Evolutionary conservation across 2,797 vertebrate genomes (phyloP).

Genomic region (Poliocrania exsul): DNA sequence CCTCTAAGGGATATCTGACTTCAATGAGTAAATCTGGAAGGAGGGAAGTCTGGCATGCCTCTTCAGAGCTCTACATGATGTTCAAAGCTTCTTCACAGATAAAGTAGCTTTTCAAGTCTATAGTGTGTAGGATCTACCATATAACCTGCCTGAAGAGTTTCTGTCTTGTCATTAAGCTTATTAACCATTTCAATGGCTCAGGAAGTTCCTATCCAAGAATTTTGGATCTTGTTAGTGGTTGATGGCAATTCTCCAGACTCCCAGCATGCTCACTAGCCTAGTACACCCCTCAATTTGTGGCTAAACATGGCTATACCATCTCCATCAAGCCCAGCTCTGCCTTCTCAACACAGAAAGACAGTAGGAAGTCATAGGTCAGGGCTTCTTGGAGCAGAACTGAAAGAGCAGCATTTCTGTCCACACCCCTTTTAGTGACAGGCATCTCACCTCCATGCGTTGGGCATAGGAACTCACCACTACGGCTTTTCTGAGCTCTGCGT

Average conservation of each 20-base stretch:
- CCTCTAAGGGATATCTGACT: background rate
- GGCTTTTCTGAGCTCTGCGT: background rate
- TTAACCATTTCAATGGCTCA: background rate
- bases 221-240: background rate
- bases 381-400: background rate
- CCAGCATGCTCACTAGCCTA: background rate
- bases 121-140: accelerated
- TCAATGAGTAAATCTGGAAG: background rate
- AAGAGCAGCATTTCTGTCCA: background rate
- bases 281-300: background rate
- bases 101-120: background rate
- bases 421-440: background rate
- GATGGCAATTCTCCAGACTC: background rate
- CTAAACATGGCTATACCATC: background rate
- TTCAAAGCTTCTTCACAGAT: background rate
- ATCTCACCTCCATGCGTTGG: background rate
- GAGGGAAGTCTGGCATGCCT: background rate
- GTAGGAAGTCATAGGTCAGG: background rate
- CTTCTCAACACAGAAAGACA: background rate
- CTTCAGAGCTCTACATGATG: background rate
- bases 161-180: background rate
- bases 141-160: background rate
- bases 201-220: background rate
- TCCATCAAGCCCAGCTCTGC: background rate
- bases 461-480: accelerated